Conservation (phyloP, 2,113 vertebrate genomes). For the Dasypus novemcinctus region DNA sequence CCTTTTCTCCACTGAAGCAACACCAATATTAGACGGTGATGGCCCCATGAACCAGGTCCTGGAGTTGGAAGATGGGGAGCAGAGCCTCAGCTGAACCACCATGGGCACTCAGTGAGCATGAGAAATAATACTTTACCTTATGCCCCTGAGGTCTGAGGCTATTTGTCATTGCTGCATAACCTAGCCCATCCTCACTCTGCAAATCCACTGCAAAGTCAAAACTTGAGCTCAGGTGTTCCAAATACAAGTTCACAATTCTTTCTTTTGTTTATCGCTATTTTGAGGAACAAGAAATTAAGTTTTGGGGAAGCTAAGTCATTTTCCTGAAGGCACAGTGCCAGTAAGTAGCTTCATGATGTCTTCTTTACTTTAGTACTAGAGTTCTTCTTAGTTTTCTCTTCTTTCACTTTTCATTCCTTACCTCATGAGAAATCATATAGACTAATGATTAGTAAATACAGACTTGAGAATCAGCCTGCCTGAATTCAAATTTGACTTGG, state of each 20-base stretch:
- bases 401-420: neutral
- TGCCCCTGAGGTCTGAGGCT: rapidly evolving
- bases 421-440: neutral
- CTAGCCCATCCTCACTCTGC: neutral
- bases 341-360: neutral
- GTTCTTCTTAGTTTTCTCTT: neutral
- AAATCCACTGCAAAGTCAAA: neutral
- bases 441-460: neutral
- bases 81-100: neutral
- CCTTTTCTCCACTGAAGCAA: neutral
- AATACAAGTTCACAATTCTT: neutral
- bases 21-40: rapidly evolving
- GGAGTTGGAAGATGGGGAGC: too few relatives aligned
- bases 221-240: neutral
- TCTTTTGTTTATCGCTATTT: neutral
- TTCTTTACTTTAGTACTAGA: neutral
- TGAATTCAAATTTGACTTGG: neutral
- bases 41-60: neutral
- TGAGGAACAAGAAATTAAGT: neutral
- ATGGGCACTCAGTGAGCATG: rapidly evolving
- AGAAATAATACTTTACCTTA: neutral
- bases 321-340: neutral
- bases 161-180: neutral
- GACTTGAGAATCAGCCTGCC: neutral
- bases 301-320: neutral